Evolutionary conservation across 2,113 vertebrate genomes (phyloP).

Genomic region (Tympanuchus pallidicinctus): DNA sequence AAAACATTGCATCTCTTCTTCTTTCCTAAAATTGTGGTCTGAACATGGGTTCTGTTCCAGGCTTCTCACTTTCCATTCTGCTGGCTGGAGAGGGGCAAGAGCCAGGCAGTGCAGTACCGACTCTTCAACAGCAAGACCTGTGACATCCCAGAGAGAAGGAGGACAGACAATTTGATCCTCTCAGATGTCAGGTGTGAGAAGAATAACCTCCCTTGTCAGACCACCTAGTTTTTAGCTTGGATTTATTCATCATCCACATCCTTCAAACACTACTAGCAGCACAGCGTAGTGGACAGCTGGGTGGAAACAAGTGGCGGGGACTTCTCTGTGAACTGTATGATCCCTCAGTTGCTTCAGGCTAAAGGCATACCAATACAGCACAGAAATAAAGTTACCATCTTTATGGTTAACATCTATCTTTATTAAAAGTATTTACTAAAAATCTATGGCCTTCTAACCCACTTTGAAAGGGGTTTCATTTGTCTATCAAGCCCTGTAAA

Average conservation of each 20-base stretch:
- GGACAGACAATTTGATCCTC: neutral
- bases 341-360: neutral
- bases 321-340: neutral
- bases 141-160: neutral
- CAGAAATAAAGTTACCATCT: neutral
- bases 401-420: neutral
- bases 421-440: neutral
- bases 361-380: neutral
- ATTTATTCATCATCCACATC: neutral
- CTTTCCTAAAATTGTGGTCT: neutral
- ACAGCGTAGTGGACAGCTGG: neutral
- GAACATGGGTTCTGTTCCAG: neutral
- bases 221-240: neutral
- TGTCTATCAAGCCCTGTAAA: neutral
- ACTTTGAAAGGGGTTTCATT: neutral
- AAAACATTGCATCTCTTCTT: neutral
- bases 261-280: neutral
- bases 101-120: neutral
- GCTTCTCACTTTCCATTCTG: neutral
- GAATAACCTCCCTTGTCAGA: neutral
- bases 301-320: neutral
- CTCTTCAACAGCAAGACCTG: neutral
- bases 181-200: neutral
- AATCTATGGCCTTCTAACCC: neutral
- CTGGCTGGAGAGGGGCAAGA: neutral